These are phyloP conservation scores for Sciurus carolinensis DNA, from an alignment of 2,797 vertebrate species.

Conservation along the genomic window DNA sequence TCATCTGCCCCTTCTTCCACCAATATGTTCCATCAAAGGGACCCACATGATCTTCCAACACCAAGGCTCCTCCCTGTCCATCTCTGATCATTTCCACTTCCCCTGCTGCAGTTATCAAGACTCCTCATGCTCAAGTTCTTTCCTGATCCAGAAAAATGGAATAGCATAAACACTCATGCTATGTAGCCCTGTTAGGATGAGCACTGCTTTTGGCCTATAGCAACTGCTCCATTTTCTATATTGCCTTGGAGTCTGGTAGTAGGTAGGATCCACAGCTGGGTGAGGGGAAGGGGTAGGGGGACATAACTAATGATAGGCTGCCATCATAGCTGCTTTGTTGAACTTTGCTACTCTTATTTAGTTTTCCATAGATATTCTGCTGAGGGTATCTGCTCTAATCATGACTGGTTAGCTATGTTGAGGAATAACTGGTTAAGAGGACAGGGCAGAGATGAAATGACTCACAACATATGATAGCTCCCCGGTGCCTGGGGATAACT, in stretches of 20 bases:
- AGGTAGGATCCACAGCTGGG: constrained; percentile 91
- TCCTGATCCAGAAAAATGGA: constrained; percentile 91
- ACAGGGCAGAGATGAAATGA: constrained; percentile 89
- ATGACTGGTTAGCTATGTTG: constrained; percentile 93
- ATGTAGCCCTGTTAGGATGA: constrained; percentile 94
- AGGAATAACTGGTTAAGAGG: constrained; percentile 92
- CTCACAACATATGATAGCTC: constrained; percentile 90
- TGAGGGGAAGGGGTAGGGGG: constrained; percentile 87
- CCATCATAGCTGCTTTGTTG: constrained; percentile 92
- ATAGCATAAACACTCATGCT: constrained; percentile 93
- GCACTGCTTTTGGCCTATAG: constrained; percentile 92
- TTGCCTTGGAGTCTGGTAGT: constrained; percentile 94
- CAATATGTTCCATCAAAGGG: background rate
- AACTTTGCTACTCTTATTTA: constrained; percentile 91
- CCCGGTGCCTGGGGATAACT: constrained; percentile 91
- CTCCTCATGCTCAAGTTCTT: constrained; percentile 91
- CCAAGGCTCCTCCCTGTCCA: constrained; percentile 92
- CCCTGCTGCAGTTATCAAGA: constrained; percentile 91
- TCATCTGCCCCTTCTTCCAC: too few species aligned
- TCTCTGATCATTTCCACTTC: constrained; percentile 96
- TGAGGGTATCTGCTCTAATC: constrained; percentile 95
- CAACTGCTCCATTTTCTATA: constrained; percentile 94
- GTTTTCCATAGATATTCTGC: constrained; percentile 92
- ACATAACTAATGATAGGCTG: constrained; percentile 93
- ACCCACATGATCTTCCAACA: background rate